phyloP scores from a whole-genome alignment of 2,888 invertebrate species.

The Ormia ochracea region DNA sequence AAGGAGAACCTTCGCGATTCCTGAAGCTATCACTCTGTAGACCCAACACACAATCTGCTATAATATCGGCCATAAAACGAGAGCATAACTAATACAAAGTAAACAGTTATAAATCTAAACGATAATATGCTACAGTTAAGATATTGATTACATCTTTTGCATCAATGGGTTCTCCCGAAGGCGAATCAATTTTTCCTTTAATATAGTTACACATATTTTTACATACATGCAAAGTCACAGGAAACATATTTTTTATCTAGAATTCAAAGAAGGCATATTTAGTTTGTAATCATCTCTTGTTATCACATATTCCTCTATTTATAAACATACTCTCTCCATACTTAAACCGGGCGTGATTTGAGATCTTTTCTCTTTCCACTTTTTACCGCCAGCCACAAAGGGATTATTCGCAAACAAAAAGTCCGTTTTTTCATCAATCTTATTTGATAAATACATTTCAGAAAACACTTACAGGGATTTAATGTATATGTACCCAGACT shows the following conservation, averaged over 20 bases:
- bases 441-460: neutral
- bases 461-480: no score
- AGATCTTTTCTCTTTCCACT: conserved; percentile 78
- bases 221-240: conserved; percentile 76
- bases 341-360: conserved; percentile 78
- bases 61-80: conserved; percentile 76
- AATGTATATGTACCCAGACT: no score
- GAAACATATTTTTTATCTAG: conserved; percentile 77
- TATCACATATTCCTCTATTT: neutral
- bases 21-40: conserved; percentile 74
- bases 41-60: conserved; percentile 77
- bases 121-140: neutral
- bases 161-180: conserved; percentile 73
- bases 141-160: conserved; percentile 70
- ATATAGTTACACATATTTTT: conserved; percentile 75
- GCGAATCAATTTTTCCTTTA: conserved; percentile 67
- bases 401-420: conserved; percentile 77
- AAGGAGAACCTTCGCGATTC: conserved; percentile 9
- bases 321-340: conserved; percentile 75
- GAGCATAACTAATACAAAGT: conserved; percentile 67
- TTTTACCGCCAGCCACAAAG: conserved; percentile 76
- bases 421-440: conserved; percentile 75
- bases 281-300: neutral
- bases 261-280: no score
- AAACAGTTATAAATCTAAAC: neutral